Evolutionary conservation across 1,140 invertebrate species (phyloP).

Genomic region (Drosophila neocordata): DNA sequence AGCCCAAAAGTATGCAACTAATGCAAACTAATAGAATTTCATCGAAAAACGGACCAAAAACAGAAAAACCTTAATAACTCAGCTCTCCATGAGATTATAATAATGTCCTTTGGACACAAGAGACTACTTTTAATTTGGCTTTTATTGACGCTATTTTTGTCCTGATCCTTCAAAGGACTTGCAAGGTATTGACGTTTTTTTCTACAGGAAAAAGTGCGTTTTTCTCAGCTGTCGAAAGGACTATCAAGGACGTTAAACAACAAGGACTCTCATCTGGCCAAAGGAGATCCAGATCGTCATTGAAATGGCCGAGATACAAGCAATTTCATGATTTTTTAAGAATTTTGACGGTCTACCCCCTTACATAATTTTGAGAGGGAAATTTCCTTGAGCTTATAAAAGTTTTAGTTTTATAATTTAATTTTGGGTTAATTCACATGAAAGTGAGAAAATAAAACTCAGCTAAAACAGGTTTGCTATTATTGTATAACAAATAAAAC

Average conservation of each 20-base stretch:
- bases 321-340: neutral
- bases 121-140: no score
- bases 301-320: slow-evolving; percentile 1
- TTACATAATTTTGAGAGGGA: neutral
- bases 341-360: neutral
- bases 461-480: no score
- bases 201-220: neutral
- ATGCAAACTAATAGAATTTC: neutral
- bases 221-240: slow-evolving; percentile 6
- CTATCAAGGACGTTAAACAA: neutral
- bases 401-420: no score
- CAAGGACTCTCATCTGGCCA: neutral
- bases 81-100: neutral
- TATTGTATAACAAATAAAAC: no score
- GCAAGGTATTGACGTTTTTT: neutral
- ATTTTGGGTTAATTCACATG: no score
- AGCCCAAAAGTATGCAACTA: neutral
- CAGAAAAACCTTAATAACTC: neutral
- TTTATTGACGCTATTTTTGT: neutral
- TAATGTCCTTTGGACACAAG: neutral
- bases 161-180: neutral
- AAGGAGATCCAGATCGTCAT: neutral
- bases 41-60: neutral
- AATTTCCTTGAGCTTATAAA: no score
- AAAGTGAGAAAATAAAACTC: no score